Conservation (phyloP, 2,888 invertebrate genomes). For the Cephus rjabovi region DNA sequence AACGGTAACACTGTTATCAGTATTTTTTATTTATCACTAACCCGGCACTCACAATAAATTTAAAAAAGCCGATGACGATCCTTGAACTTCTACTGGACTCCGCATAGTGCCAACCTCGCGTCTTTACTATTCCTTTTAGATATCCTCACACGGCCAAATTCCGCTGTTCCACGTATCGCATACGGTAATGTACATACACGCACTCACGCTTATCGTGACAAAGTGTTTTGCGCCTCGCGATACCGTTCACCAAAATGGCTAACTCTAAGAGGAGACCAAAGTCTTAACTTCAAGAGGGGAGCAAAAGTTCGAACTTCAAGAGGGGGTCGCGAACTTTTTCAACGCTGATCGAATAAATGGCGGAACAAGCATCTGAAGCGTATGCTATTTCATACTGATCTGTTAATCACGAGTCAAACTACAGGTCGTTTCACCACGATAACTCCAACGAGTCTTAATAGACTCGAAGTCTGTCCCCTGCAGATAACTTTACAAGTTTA, state of each 20-base stretch:
- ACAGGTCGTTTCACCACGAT: no score
- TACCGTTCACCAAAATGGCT: background rate
- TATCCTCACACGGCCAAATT: background rate
- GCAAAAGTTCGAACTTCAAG: background rate
- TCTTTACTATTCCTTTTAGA: background rate
- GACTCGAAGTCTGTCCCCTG: no score
- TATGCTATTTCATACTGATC: background rate
- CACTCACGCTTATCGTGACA: background rate
- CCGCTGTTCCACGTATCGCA: background rate
- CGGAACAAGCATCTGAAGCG: background rate
- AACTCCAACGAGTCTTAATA: no score
- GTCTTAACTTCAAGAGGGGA: no score
- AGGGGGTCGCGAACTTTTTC: background rate
- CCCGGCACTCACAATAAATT: conserved; percentile 41
- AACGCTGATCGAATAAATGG: background rate
- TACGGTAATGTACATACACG: background rate
- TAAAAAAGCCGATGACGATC: conserved; percentile 34
- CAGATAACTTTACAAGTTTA: background rate
- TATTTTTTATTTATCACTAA: background rate
- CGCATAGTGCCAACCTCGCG: conserved; percentile 24
- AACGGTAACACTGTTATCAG: background rate
- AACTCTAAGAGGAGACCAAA: background rate
- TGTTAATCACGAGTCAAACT: background rate
- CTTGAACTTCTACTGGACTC: conserved; percentile 31
- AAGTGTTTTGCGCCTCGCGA: no score